Conservation (phyloP, 2,888 invertebrate genomes). For the Erebia epiphron region DNA sequence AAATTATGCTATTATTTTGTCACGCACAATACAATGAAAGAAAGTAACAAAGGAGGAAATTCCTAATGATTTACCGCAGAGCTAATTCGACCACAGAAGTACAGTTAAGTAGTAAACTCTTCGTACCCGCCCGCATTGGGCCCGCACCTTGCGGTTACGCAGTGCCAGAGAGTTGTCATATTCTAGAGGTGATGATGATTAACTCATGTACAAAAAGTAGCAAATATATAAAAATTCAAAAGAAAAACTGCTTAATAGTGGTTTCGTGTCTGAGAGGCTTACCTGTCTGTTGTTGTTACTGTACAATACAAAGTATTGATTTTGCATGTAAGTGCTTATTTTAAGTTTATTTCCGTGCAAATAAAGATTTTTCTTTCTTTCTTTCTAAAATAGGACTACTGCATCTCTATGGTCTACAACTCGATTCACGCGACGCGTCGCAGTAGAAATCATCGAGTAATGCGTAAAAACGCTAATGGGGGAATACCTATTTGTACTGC, state of each 20-base stretch:
- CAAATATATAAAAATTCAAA: too few species aligned
- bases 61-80: too few species aligned
- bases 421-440: conserved; percentile 25
- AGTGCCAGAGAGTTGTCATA: not conserved
- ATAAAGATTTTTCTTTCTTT: too few species aligned
- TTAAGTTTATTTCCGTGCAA: too few species aligned
- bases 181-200: not conserved
- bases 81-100: conserved; percentile 5
- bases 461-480: conserved; percentile 40
- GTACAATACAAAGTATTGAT: too few species aligned
- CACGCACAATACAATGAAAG: too few species aligned
- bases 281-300: too few species aligned
- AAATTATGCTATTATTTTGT: too few species aligned
- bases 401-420: not conserved
- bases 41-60: too few species aligned
- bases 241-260: too few species aligned
- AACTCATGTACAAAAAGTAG: not conserved
- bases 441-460: conserved; percentile 42
- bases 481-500: conserved; percentile 35
- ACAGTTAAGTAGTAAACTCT: not conserved
- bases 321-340: too few species aligned
- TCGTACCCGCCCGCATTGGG: conserved; percentile 29
- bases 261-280: too few species aligned
- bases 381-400: not conserved
- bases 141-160: conserved; percentile 12